phyloP scores from a whole-genome alignment of 1,140 invertebrate species.

The Episyrphus balteatus region DNA sequence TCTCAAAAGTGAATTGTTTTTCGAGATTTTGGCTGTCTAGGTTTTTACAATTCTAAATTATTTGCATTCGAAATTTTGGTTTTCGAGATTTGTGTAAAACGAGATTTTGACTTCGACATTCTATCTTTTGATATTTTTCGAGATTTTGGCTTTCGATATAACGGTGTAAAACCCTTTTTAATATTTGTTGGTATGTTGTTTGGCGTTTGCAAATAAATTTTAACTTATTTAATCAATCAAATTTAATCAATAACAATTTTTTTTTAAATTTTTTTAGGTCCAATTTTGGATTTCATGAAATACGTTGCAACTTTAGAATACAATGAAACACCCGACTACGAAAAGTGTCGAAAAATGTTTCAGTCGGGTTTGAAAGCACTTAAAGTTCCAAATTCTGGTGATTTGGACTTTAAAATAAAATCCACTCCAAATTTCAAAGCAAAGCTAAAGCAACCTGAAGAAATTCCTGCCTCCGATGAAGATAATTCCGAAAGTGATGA shows the following conservation, averaged over 20 bases:
- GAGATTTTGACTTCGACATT: too few species aligned
- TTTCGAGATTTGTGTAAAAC: too few species aligned
- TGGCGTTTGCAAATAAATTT: too few species aligned
- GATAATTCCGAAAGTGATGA: constrained; percentile 41
- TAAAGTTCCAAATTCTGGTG: constrained; percentile 23
- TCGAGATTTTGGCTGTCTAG: too few species aligned
- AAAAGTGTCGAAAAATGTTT: constrained; percentile 55
- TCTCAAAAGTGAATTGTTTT: too few species aligned
- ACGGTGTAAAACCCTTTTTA: too few species aligned
- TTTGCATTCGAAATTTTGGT: too few species aligned
- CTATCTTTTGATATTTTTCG: too few species aligned
- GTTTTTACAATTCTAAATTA: too few species aligned
- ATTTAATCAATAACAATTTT: neutral
- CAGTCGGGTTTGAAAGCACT: constrained; percentile 42
- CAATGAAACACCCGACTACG: constrained; percentile 62
- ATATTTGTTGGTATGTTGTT: too few species aligned
- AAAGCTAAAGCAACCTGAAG: neutral
- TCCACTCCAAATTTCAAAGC: constrained; percentile 11
- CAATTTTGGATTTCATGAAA: constrained; percentile 54
- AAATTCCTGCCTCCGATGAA: constrained; percentile 30
- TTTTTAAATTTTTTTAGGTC: constrained; percentile 38
- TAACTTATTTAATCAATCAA: too few species aligned
- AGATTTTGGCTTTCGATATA: too few species aligned
- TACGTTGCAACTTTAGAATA: constrained; percentile 59
- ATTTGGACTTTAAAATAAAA: constrained; percentile 28